Evolutionary conservation across 1,140 invertebrate species (phyloP).

Genomic region (Sweltsa coloradensis): DNA sequence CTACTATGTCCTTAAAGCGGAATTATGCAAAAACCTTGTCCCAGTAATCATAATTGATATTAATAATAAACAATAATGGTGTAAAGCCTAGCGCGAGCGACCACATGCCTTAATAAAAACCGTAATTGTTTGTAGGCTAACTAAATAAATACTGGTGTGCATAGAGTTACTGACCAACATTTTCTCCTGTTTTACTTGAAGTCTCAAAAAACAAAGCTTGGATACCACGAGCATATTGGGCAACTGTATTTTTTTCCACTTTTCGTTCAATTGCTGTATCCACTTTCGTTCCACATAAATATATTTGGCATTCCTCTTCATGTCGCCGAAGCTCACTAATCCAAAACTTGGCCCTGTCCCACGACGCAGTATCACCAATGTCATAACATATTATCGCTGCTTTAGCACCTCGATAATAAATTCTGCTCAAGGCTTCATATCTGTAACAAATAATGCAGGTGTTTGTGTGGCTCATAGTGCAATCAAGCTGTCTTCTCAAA

Average conservation of each 20-base stretch:
- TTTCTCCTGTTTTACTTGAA: slow-evolving; percentile 57
- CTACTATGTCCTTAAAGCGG: too few species aligned
- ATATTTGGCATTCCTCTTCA: slow-evolving; percentile 55
- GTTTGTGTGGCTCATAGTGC: too few species aligned
- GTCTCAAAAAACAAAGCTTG: slow-evolving; percentile 44
- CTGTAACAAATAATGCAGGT: too few species aligned
- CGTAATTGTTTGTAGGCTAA: slow-evolving; percentile 2
- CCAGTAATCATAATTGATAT: slow-evolving; percentile 4
- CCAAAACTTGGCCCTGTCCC: slow-evolving; percentile 49
- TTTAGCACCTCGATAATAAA: slow-evolving; percentile 56
- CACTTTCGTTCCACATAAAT: slow-evolving; percentile 57
- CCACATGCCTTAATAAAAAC: neutral
- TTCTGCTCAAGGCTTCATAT: slow-evolving; percentile 51
- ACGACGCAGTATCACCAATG: slow-evolving; percentile 41
- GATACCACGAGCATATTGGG: slow-evolving; percentile 38
- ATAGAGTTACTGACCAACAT: slow-evolving; percentile 42
- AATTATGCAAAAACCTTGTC: too few species aligned
- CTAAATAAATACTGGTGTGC: neutral
- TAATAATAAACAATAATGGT: neutral
- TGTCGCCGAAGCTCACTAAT: slow-evolving; percentile 44
- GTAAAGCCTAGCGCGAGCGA: neutral
- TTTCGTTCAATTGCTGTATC: slow-evolving; percentile 33
- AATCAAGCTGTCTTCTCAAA: too few species aligned
- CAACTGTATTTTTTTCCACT: slow-evolving; percentile 30
- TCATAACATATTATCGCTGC: slow-evolving; percentile 63